phyloP scores from a whole-genome alignment of 2,113 vertebrate species.

The Platycercus adscitus region DNA sequence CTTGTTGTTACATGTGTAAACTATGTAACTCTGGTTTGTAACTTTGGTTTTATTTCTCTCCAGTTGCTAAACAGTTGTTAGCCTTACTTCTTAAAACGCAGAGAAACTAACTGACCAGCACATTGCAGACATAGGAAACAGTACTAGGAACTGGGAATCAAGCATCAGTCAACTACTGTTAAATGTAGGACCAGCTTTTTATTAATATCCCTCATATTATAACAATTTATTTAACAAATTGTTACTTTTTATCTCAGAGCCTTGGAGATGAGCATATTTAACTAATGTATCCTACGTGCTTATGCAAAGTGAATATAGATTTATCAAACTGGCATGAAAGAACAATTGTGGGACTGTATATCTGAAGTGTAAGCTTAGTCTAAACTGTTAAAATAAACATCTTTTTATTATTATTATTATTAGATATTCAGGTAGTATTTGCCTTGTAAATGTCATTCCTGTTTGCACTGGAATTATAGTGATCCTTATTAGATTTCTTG shows the following conservation, averaged over 20 bases:
- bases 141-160: neutral
- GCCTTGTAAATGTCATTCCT: conserved; percentile 1
- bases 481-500: neutral
- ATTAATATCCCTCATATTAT: neutral
- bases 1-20: neutral
- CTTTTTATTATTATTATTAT: neutral
- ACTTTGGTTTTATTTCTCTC: neutral
- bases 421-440: conserved; percentile 8
- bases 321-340: neutral
- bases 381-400: conserved; percentile 17
- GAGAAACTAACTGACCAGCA: neutral
- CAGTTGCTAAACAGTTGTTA: neutral
- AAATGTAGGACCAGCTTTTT: neutral
- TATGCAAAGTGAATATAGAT: neutral
- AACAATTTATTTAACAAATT: neutral
- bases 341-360: neutral
- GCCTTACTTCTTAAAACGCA: fast-evolving
- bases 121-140: neutral
- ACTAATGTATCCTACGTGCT: neutral
- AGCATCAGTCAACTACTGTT: neutral
- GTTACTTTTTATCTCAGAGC: neutral
- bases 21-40: neutral
- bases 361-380: neutral
- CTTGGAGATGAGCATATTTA: neutral
- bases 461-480: conserved; percentile 21